phyloP scores from a whole-genome alignment of 2,113 vertebrate genomes.

The Clarias magur region DNA sequence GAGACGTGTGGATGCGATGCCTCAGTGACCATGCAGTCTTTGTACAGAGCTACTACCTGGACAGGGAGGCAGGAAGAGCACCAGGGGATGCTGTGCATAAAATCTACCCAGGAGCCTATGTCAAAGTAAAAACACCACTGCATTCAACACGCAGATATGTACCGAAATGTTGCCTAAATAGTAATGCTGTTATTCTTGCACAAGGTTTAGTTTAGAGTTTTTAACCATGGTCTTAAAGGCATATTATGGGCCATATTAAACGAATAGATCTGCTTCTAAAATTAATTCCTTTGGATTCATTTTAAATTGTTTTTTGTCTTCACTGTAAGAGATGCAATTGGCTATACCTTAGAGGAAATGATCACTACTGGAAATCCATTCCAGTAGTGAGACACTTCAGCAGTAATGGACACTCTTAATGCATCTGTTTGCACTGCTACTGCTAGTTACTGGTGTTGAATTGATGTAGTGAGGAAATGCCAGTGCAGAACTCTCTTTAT shows the following conservation, averaged over 20 bases:
- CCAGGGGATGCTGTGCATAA: constrained; percentile 83
- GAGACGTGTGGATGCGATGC: constrained; percentile 79
- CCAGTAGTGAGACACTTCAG: not conserved
- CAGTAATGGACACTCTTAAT: not conserved
- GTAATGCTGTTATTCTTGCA: not conserved
- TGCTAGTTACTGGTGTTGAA: not conserved
- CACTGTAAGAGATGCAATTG: not conserved
- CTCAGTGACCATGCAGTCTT: constrained; percentile 79
- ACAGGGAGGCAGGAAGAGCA: constrained; percentile 77
- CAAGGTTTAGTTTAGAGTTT: not conserved
- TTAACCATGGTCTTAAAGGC: not conserved
- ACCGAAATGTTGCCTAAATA: not conserved
- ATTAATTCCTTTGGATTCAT: not conserved
- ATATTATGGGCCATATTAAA: not conserved
- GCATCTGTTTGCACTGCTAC: not conserved
- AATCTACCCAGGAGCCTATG: constrained; percentile 76
- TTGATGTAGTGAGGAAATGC: not conserved
- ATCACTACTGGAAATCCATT: not conserved
- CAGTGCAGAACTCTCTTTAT: not conserved
- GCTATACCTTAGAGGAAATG: not conserved
- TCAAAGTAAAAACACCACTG: constrained; percentile 61
- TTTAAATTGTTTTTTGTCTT: not conserved
- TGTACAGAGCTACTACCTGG: constrained; percentile 79
- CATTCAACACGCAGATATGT: not conserved
- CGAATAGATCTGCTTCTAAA: not conserved